These are phyloP conservation scores for Trachelus troglodyta DNA, from an alignment of 2,888 invertebrate genomes.

Conservation along the genomic window DNA sequence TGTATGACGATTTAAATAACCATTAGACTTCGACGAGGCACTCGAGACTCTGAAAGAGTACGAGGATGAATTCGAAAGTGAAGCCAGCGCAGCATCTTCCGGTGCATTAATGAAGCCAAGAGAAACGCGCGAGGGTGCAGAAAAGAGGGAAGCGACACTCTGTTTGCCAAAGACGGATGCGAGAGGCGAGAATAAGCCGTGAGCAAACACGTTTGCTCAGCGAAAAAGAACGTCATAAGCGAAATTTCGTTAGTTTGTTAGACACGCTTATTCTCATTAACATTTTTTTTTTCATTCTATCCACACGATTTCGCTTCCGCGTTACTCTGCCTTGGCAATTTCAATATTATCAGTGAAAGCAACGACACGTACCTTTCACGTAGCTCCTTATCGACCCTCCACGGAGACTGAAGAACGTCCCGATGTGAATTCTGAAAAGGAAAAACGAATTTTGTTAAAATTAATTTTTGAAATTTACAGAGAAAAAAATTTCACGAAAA, in stretches of 20 bases:
- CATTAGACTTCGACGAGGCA: not conserved
- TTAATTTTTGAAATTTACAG: too few species aligned
- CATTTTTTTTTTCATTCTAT: slow-evolving; percentile 8
- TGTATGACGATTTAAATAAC: not conserved
- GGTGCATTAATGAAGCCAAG: not conserved
- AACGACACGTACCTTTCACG: not conserved
- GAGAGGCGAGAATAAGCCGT: slow-evolving; percentile 26
- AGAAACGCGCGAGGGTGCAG: not conserved
- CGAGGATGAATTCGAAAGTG: not conserved
- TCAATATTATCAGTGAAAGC: not conserved
- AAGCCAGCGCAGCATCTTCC: not conserved
- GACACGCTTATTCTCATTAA: slow-evolving; percentile 20
- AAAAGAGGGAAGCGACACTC: not conserved
- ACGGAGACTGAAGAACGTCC: not conserved
- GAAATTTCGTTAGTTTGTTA: slow-evolving; percentile 42
- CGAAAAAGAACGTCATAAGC: slow-evolving; percentile 44
- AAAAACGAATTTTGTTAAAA: not conserved
- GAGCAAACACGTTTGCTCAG: slow-evolving; percentile 44
- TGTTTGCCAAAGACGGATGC: slow-evolving; percentile 21
- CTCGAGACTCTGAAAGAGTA: not conserved
- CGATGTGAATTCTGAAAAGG: not conserved
- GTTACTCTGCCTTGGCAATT: slow-evolving; percentile 17
- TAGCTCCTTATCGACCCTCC: not conserved
- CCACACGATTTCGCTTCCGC: not conserved
- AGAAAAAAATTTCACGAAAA: not conserved